Evolutionary conservation across 2,113 vertebrate species (phyloP).

Genomic region (Struthio camelus): DNA sequence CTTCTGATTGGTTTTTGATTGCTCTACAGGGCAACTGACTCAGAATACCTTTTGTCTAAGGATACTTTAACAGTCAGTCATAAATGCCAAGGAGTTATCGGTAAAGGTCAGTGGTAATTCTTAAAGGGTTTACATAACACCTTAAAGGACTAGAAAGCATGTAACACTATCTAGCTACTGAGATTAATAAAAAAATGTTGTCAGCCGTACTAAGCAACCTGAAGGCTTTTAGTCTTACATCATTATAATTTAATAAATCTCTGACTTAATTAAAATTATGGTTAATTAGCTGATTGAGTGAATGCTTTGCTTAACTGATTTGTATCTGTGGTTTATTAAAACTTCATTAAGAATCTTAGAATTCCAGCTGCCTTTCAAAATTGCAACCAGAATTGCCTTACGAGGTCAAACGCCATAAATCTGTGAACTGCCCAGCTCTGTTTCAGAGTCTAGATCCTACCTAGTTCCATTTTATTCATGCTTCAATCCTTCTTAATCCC

Average conservation of each 20-base stretch:
- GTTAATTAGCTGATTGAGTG: neutral
- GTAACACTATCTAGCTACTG: neutral
- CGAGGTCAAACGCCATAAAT: neutral
- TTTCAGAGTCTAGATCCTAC: neutral
- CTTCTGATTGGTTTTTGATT: neutral
- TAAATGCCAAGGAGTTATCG: neutral
- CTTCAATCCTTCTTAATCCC: neutral
- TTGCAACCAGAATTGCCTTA: neutral
- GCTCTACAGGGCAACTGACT: neutral
- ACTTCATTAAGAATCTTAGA: neutral
- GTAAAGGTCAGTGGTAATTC: neutral
- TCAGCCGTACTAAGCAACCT: neutral
- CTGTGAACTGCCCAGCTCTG: neutral
- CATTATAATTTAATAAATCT: neutral
- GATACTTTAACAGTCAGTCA: neutral
- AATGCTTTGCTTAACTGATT: neutral
- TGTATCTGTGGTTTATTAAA: neutral
- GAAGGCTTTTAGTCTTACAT: neutral
- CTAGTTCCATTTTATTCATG: neutral
- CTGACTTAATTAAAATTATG: neutral
- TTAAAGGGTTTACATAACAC: neutral
- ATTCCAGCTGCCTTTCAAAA: neutral
- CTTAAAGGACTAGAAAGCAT: neutral
- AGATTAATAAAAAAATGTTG: neutral
- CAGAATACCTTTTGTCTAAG: too few relatives aligned